Conservation (phyloP, 2,888 invertebrate species). For the Ochropleura leucogaster region DNA sequence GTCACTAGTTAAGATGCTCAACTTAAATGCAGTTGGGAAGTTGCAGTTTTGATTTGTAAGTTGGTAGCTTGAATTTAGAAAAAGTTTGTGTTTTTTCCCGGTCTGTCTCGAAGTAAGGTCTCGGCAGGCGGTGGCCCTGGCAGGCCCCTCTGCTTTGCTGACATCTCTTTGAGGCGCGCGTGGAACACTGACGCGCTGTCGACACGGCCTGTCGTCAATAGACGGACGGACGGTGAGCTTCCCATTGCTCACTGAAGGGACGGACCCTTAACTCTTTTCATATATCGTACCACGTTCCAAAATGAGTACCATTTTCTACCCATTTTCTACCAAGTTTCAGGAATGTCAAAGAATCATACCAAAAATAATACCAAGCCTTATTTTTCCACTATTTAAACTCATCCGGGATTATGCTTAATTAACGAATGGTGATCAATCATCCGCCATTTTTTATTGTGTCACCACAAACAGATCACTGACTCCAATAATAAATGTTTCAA, state of each 20-base stretch:
- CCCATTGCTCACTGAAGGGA: no score
- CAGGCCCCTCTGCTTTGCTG: no score
- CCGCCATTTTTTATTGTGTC: slow-evolving; percentile 33
- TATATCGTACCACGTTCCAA: not conserved
- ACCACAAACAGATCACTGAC: slow-evolving; percentile 37
- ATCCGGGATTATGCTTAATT: slow-evolving; percentile 1
- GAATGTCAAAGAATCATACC: not conserved
- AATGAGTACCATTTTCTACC: not conserved
- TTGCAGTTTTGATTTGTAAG: slow-evolving; percentile 30
- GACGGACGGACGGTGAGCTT: no score
- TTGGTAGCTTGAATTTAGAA: not conserved
- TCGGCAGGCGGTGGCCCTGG: no score
- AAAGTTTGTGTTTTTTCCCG: not conserved
- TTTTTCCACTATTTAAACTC: not conserved
- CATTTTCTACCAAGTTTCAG: not conserved
- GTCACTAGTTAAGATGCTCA: slow-evolving; percentile 62
- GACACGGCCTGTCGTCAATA: no score
- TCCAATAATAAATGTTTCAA: slow-evolving; percentile 58
- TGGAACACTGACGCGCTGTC: no score
- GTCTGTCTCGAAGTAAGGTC: not conserved
- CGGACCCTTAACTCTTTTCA: no score
- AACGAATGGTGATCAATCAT: slow-evolving; percentile 36
- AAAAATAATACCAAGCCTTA: not conserved
- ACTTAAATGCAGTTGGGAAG: slow-evolving; percentile 51
- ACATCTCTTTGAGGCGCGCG: no score